These are phyloP conservation scores for Danionella cerebrum DNA, from an alignment of 2,113 vertebrate genomes.

Conservation along the genomic window DNA sequence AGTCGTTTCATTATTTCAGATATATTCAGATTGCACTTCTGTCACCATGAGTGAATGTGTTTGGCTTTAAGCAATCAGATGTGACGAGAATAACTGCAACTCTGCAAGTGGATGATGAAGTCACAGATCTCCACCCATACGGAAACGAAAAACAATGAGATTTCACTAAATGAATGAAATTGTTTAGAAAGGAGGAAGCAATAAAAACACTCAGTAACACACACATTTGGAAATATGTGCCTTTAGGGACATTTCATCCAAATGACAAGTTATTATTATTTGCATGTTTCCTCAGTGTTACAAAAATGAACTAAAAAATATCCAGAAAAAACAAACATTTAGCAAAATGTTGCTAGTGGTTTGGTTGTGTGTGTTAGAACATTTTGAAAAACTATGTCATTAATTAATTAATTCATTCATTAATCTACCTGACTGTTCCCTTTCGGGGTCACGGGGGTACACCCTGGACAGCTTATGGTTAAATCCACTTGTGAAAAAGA, in stretches of 20 bases:
- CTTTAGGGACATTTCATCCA: not conserved
- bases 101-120: not conserved
- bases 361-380: too few species aligned
- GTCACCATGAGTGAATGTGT: not conserved
- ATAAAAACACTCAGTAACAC: not conserved
- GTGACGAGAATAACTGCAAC: conserved; percentile 27
- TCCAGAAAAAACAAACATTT: too few species aligned
- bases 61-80: conserved; percentile 15
- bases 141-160: not conserved
- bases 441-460: too few species aligned
- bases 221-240: not conserved
- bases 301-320: not conserved
- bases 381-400: too few species aligned
- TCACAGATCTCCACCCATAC: not conserved
- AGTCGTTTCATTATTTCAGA: not conserved
- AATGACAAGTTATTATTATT: not conserved
- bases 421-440: too few species aligned
- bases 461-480: too few species aligned
- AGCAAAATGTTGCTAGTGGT: too few species aligned
- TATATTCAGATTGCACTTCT: not conserved
- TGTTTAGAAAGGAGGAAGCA: not conserved
- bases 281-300: not conserved
- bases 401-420: too few species aligned
- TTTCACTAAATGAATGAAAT: not conserved
- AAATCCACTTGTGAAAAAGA: too few species aligned